A percentile compares a stretch with the other conserved stretches of the same genome.
Conservation (phyloP, 2,888 invertebrate species). For the Timema podura region DNA sequence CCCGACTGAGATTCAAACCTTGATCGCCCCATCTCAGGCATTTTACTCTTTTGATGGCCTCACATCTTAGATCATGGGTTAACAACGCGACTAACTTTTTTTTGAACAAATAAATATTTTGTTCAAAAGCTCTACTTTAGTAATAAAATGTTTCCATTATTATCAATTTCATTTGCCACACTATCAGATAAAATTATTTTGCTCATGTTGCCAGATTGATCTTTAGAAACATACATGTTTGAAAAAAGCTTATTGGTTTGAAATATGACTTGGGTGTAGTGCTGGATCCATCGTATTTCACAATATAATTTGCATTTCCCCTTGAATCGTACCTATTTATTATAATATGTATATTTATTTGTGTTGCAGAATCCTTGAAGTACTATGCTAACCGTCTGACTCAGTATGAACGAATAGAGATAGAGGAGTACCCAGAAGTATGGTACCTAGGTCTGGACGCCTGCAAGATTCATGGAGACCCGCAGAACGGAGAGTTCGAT, state of each 20-base stretch:
- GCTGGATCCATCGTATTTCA: neutral
- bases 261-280: neutral
- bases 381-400: slow-evolving; percentile 80
- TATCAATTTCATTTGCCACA: neutral
- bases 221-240: neutral
- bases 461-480: slow-evolving; percentile 78
- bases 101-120: too few relatives aligned
- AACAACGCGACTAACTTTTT: too few relatives aligned
- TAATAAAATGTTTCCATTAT: neutral
- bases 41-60: too few relatives aligned
- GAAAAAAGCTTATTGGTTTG: neutral
- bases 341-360: slow-evolving; percentile 21
- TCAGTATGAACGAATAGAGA: slow-evolving; percentile 86
- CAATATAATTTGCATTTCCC: too few relatives aligned
- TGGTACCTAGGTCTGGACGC: slow-evolving; percentile 90
- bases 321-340: too few relatives aligned
- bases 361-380: slow-evolving; percentile 70
- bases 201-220: neutral
- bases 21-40: too few relatives aligned
- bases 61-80: too few relatives aligned
- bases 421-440: slow-evolving; percentile 86
- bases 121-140: too few relatives aligned
- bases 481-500: slow-evolving; percentile 84
- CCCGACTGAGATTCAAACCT: too few relatives aligned
- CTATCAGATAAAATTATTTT: neutral